Evolutionary conservation across 2,113 vertebrate species (phyloP).

Genomic region (Hippocampus mohnikei): DNA sequence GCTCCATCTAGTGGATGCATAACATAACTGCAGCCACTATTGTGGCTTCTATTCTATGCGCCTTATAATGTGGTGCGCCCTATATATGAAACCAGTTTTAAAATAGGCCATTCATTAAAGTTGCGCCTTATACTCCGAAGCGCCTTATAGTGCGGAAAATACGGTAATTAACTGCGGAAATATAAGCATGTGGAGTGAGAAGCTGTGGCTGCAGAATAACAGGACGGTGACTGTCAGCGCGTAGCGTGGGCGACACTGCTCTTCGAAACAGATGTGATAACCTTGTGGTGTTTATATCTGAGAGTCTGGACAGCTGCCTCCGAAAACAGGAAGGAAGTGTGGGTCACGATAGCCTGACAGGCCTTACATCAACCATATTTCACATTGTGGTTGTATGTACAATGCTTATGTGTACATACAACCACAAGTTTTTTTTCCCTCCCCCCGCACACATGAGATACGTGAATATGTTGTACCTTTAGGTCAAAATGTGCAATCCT

Average conservation of each 20-base stretch:
- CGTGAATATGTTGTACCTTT: constrained; percentile 76
- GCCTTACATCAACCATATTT: neutral
- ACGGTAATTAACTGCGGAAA: neutral
- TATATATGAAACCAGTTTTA: no score
- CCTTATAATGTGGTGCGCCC: no score
- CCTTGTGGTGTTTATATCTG: constrained; percentile 37
- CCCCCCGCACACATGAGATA: no score
- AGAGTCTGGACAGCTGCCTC: constrained; percentile 35
- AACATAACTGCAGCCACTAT: no score
- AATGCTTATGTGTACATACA: constrained; percentile 10
- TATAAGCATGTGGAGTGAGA: neutral
- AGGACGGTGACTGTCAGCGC: constrained; percentile 40
- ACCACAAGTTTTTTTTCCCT: neutral
- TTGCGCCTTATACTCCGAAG: no score
- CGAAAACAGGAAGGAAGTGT: constrained; percentile 52
- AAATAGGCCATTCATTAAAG: no score
- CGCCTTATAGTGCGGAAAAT: no score
- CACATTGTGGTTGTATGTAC: constrained; percentile 7
- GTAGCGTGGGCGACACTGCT: constrained; percentile 21
- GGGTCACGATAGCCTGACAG: constrained; percentile 9
- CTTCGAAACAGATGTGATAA: constrained; percentile 45
- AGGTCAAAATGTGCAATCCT: constrained; percentile 94
- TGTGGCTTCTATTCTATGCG: no score
- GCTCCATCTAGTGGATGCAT: no score
- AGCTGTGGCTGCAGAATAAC: constrained; percentile 29